phyloP scores from a whole-genome alignment of 1,140 invertebrate genomes.

The Spodoptera litura region DNA sequence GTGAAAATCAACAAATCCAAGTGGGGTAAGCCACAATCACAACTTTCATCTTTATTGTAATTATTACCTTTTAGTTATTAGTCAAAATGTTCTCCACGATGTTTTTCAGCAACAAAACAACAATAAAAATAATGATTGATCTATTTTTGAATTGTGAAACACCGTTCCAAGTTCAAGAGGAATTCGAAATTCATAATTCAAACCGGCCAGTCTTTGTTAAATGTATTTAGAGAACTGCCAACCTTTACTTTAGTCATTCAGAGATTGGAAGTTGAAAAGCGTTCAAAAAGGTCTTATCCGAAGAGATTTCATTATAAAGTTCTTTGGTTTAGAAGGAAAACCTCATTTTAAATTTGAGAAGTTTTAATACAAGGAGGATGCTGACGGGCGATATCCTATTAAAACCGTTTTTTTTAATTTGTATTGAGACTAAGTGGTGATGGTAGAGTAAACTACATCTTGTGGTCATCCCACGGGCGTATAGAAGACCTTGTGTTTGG shows the following conservation, averaged over 20 bases:
- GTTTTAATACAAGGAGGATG: slow-evolving; percentile 40
- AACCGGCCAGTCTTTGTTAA: slow-evolving; percentile 11
- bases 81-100: too few species aligned
- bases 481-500: neutral
- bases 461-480: neutral
- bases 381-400: neutral
- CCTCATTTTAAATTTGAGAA: slow-evolving; percentile 45
- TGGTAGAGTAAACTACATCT: neutral
- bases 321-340: slow-evolving; percentile 45
- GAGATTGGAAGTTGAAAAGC: slow-evolving; percentile 46
- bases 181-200: slow-evolving; percentile 9
- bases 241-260: slow-evolving; percentile 41
- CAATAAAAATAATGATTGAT: neutral
- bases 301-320: slow-evolving; percentile 48
- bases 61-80: too few species aligned
- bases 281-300: slow-evolving; percentile 43
- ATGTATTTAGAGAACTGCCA: slow-evolving; percentile 45
- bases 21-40: too few species aligned
- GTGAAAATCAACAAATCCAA: too few species aligned
- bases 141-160: slow-evolving; percentile 3
- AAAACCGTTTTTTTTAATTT: slow-evolving; percentile 22
- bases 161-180: neutral
- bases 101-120: too few species aligned
- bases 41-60: too few species aligned
- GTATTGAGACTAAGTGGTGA: neutral